A percentile compares a stretch with the other conserved stretches of the same genome.
Evolutionary conservation across 1,140 invertebrate genomes (phyloP).

Genomic region (Ptiloglossa arizonensis): DNA sequence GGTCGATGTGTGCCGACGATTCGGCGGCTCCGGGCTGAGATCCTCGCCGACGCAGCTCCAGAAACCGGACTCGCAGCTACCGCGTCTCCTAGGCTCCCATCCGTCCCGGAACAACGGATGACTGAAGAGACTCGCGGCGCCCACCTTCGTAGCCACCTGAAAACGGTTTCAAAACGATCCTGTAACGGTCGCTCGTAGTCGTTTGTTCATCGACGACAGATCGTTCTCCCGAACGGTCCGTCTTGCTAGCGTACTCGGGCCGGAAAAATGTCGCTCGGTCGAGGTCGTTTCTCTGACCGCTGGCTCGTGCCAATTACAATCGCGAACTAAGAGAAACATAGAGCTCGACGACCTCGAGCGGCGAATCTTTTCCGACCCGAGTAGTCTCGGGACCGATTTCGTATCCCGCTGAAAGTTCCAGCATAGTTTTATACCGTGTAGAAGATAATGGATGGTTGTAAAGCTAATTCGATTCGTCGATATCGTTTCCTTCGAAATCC

Average conservation of each 20-base stretch:
- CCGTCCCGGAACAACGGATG: conserved; percentile 82
- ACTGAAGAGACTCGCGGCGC: conserved; percentile 80
- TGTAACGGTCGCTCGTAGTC: neutral
- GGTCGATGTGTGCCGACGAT: conserved; percentile 80
- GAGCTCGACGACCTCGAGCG: no score
- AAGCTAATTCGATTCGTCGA: no score
- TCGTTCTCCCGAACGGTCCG: neutral
- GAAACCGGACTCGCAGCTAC: conserved; percentile 94
- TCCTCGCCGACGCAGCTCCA: conserved; percentile 92
- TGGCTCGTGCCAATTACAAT: no score
- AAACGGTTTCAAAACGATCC: conserved; percentile 20
- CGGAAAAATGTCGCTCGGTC: neutral
- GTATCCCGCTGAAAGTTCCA: no score
- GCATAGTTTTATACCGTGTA: no score
- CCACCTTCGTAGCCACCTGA: conserved; percentile 78
- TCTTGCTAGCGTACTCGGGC: neutral
- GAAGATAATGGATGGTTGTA: no score
- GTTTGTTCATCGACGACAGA: neutral
- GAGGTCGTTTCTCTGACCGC: conserved; percentile 1
- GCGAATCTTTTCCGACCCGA: no score
- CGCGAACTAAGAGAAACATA: no score
- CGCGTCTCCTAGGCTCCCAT: conserved; percentile 85
- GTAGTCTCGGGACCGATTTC: no score
- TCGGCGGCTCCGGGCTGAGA: conserved; percentile 80
- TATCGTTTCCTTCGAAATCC: no score